These are phyloP conservation scores for Acromyrmex echinatior DNA, from an alignment of 1,140 invertebrate genomes.

Conservation along the genomic window DNA sequence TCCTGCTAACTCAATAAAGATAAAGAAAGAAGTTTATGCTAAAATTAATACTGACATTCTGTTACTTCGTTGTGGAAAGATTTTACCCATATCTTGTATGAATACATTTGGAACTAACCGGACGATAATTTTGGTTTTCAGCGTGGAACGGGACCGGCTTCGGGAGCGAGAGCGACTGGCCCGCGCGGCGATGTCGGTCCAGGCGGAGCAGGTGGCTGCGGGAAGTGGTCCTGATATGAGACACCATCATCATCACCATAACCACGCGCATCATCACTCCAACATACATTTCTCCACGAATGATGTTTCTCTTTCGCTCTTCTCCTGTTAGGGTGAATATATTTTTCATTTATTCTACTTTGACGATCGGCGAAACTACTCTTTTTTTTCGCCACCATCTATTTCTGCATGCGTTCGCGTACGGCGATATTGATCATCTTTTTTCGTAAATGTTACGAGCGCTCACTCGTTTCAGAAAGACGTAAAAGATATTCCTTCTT, in stretches of 20 bases:
- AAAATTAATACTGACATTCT: not conserved
- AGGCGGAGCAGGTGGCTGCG: slow-evolving; percentile 88
- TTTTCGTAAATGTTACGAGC: not conserved
- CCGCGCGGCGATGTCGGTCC: slow-evolving; percentile 90
- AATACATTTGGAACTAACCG: not conserved
- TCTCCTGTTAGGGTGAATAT: slow-evolving; percentile 83
- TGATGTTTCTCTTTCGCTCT: slow-evolving; percentile 65
- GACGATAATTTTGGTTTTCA: slow-evolving; percentile 84
- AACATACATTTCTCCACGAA: slow-evolving; percentile 76
- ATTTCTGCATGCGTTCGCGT: not conserved
- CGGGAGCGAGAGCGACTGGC: slow-evolving; percentile 91
- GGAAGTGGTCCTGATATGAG: slow-evolving; percentile 88
- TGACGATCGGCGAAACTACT: not conserved
- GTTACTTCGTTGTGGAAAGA: not conserved
- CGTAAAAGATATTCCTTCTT: not conserved
- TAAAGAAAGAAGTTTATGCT: not conserved
- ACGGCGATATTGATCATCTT: slow-evolving; percentile 10
- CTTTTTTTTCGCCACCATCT: not conserved
- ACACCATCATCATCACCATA: slow-evolving; percentile 84
- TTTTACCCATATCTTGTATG: not conserved
- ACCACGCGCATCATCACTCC: slow-evolving; percentile 75
- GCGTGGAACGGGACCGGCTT: slow-evolving; percentile 91
- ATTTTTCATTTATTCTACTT: slow-evolving; percentile 9
- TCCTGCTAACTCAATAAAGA: not conserved
- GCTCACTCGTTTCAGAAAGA: not conserved